phyloP scores from a whole-genome alignment of 2,797 vertebrate species.

The Lepilemur septentrionalis region DNA sequence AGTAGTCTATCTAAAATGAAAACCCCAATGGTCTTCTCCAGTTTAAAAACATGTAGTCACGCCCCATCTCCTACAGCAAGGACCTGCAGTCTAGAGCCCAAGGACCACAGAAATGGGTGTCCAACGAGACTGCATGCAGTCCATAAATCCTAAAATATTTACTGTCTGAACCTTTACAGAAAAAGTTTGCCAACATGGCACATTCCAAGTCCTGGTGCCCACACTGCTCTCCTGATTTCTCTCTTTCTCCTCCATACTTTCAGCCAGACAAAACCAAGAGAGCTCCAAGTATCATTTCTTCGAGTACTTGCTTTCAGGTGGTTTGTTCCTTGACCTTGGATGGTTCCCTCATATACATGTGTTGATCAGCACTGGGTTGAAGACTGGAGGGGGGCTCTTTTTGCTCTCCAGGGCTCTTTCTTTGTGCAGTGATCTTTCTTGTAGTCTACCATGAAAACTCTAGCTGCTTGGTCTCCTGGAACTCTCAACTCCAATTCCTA shows the following conservation, averaged over 20 bases:
- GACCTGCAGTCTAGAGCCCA: neutral
- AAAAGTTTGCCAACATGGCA: neutral
- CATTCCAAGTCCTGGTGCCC: neutral
- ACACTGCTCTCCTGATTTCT: neutral
- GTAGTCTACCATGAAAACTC: neutral
- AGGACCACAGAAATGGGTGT: neutral
- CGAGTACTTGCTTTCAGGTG: neutral
- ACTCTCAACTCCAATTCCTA: neutral
- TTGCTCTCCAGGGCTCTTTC: neutral
- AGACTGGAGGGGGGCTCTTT: neutral
- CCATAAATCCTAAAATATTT: neutral
- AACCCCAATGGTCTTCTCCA: neutral
- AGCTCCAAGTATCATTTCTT: neutral
- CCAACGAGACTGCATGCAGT: neutral
- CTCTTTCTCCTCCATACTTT: neutral
- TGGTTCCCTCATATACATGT: neutral
- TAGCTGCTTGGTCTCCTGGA: neutral
- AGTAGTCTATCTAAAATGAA: neutral
- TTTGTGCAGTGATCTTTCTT: fast-evolving
- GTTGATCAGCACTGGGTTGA: neutral
- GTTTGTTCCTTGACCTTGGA: neutral
- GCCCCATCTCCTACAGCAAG: neutral
- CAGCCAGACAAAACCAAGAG: neutral
- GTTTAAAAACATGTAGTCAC: neutral
- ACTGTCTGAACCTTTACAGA: neutral